Evolutionary conservation across 2,797 vertebrate genomes (phyloP).

Genomic region (Sebastes cheni): DNA sequence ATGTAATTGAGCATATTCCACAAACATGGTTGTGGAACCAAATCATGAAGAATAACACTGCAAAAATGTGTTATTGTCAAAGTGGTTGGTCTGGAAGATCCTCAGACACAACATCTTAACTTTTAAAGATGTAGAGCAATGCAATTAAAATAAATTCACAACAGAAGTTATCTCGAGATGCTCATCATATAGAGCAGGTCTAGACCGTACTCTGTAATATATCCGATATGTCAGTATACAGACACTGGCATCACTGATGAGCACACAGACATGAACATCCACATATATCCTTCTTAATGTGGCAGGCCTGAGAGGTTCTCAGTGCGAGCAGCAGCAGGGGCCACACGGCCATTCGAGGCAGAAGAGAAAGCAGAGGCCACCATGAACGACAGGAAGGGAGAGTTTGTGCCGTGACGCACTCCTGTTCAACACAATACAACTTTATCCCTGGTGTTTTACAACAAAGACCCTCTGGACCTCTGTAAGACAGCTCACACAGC

Average conservation of each 20-base stretch:
- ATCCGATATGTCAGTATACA: not conserved
- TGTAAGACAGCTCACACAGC: conserved; percentile 7
- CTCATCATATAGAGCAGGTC: no score
- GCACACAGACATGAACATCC: not conserved
- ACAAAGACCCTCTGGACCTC: conserved; percentile 46
- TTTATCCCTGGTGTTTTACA: conserved; percentile 50
- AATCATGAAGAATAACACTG: not conserved
- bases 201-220: no score
- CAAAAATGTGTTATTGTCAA: not conserved
- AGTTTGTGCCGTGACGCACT: conserved; percentile 56
- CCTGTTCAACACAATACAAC: conserved; percentile 54
- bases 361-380: conserved; percentile 32
- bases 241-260: not conserved
- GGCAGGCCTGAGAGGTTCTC: not conserved
- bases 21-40: not conserved
- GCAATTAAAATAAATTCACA: no score
- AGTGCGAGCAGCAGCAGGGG: not conserved
- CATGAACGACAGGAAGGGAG: conserved; percentile 66
- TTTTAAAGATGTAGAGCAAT: not conserved
- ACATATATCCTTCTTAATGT: not conserved
- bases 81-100: not conserved
- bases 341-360: conserved; percentile 7
- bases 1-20: not conserved
- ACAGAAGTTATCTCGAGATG: no score
- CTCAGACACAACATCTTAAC: not conserved